Percentiles rank a stretch among this genome's conserved stretches.
Evolutionary conservation across 1,140 invertebrate species (phyloP).

Genomic region (Drosophila pandora): DNA sequence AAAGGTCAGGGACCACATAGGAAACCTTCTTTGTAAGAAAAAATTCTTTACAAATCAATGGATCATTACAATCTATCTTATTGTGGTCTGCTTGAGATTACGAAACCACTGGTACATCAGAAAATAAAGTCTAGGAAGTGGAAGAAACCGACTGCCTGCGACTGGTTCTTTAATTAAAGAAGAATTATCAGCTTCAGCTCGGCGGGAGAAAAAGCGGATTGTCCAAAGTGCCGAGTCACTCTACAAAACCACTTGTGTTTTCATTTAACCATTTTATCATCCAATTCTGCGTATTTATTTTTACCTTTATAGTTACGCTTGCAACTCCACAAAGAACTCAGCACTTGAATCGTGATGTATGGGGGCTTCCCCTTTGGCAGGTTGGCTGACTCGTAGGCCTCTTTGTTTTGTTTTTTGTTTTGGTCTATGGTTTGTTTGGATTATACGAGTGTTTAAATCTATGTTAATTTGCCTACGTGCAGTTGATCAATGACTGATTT

Average conservation of each 20-base stretch:
- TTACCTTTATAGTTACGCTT: slow-evolving; percentile 6
- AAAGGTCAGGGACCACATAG: slow-evolving; percentile 31
- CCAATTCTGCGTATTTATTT: slow-evolving; percentile 32
- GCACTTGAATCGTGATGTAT: slow-evolving; percentile 37
- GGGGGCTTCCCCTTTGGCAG: slow-evolving; percentile 35
- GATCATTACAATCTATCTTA: slow-evolving; percentile 31
- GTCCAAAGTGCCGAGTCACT: slow-evolving; percentile 60
- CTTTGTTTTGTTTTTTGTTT: slow-evolving; percentile 40
- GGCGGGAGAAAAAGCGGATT: slow-evolving; percentile 60
- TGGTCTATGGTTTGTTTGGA: slow-evolving; percentile 11
- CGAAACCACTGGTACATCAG: slow-evolving; percentile 33
- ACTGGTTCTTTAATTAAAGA: slow-evolving; percentile 76
- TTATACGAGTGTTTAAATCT: background rate
- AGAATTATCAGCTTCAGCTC: slow-evolving; percentile 78
- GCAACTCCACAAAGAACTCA: slow-evolving; percentile 26
- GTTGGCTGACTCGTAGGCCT: slow-evolving; percentile 5
- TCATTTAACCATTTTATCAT: slow-evolving; percentile 61
- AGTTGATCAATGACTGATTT: slow-evolving; percentile 44
- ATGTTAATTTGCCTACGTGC: slow-evolving; percentile 49
- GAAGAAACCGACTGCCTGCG: slow-evolving; percentile 29
- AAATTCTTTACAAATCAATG: slow-evolving; percentile 1
- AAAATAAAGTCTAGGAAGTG: slow-evolving; percentile 64
- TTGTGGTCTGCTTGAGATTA: slow-evolving; percentile 28
- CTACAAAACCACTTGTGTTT: slow-evolving; percentile 50
- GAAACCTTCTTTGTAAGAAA: background rate